phyloP scores from a whole-genome alignment of 2,888 invertebrate species.

The Agrotis ipsilon region DNA sequence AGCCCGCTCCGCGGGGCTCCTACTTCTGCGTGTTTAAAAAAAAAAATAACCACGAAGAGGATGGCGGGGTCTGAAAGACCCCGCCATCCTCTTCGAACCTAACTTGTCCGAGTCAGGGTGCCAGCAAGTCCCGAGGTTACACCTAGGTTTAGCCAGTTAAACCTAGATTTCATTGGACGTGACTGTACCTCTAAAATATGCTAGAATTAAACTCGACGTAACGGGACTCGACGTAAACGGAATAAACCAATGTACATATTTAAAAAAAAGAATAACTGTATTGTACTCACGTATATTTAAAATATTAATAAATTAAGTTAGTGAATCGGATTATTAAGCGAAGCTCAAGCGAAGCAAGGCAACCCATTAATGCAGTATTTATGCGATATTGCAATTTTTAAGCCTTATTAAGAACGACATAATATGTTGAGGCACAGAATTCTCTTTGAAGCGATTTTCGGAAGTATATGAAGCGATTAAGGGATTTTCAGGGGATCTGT shows the following conservation, averaged over 20 bases:
- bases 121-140: too few species aligned
- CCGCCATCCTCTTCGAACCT: too few species aligned
- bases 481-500: slow-evolving; percentile 32
- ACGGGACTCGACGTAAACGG: too few species aligned
- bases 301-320: slow-evolving; percentile 25
- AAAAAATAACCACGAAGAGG: too few species aligned
- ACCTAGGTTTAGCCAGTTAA: too few species aligned
- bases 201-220: too few species aligned
- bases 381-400: slow-evolving; percentile 51
- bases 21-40: too few species aligned
- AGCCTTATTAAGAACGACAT: slow-evolving; percentile 46
- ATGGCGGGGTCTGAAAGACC: too few species aligned
- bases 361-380: slow-evolving; percentile 40
- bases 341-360: slow-evolving; percentile 12
- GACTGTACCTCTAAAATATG: too few species aligned
- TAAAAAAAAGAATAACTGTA: not conserved
- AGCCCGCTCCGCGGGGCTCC: too few species aligned
- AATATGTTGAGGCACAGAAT: slow-evolving; percentile 19
- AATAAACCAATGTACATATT: not conserved
- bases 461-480: slow-evolving; percentile 48
- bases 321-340: slow-evolving; percentile 36
- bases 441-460: slow-evolving; percentile 44
- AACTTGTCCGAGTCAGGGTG: too few species aligned
- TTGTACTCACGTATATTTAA: not conserved
- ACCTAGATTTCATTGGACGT: too few species aligned